Percentiles rank a stretch among this genome's conserved stretches.
phyloP scores from a whole-genome alignment of 2,888 invertebrate genomes.

The Heliothis peltigera region DNA sequence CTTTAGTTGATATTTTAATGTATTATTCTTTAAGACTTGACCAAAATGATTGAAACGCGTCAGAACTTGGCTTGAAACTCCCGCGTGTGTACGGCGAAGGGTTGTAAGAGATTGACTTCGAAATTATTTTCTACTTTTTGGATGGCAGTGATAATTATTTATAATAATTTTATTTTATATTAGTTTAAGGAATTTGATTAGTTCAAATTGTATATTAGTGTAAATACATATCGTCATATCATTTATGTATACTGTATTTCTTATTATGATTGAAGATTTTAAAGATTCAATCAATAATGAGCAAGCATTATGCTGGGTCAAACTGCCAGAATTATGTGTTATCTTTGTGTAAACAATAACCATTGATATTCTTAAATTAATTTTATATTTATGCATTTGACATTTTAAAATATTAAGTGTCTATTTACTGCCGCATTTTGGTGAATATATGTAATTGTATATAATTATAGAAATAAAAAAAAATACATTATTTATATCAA shows the following conservation, averaged over 20 bases:
- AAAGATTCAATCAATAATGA: background rate
- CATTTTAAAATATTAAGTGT: background rate
- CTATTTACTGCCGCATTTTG: slow-evolving; percentile 8
- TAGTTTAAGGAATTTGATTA: background rate
- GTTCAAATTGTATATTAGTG: background rate
- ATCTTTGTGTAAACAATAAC: background rate
- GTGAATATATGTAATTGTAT: slow-evolving; percentile 9
- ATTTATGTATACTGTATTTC: too few relatives aligned
- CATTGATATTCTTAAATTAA: background rate
- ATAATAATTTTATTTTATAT: too few relatives aligned
- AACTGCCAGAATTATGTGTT: too few relatives aligned
- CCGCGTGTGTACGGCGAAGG: too few relatives aligned
- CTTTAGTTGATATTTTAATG: background rate
- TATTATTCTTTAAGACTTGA: background rate
- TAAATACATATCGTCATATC: background rate
- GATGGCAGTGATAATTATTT: too few relatives aligned
- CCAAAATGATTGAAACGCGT: too few relatives aligned
- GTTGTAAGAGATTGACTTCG: background rate
- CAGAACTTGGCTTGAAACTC: too few relatives aligned
- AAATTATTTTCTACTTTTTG: background rate
- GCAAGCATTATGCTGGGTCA: background rate
- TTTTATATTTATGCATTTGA: background rate
- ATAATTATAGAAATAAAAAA: slow-evolving; percentile 41
- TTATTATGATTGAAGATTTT: too few relatives aligned
- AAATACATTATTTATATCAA: slow-evolving; percentile 80